Evolutionary conservation across 2,888 invertebrate genomes (phyloP).

Genomic region (Perdita meconis): DNA sequence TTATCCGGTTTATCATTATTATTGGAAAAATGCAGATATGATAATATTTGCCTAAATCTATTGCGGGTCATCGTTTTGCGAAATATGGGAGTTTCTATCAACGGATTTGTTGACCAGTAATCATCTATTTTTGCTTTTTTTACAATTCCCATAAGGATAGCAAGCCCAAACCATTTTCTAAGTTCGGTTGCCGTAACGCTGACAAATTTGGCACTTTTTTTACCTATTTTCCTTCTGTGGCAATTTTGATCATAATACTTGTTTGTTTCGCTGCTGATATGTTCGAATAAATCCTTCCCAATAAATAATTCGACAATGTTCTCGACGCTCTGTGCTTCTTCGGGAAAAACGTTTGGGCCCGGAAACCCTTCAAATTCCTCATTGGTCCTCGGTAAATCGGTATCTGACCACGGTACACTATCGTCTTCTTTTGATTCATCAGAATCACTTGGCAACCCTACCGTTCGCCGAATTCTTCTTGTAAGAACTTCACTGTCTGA

Average conservation of each 20-base stretch:
- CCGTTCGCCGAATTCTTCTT: slow-evolving; percentile 19
- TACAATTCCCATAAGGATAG: slow-evolving; percentile 26
- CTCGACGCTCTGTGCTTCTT: slow-evolving; percentile 13
- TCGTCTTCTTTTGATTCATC: slow-evolving; percentile 27
- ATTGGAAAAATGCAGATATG: slow-evolving; percentile 36
- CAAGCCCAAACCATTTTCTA: slow-evolving; percentile 37
- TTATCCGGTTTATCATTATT: slow-evolving; percentile 34
- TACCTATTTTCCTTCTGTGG: slow-evolving; percentile 13
- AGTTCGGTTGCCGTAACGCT: slow-evolving; percentile 29
- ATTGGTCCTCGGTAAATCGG: slow-evolving; percentile 20
- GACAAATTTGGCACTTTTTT: slow-evolving; percentile 30
- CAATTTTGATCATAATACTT: slow-evolving; percentile 54
- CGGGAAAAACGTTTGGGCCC: slow-evolving; percentile 20
- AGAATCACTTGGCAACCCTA: slow-evolving; percentile 13
- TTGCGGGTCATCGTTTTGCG: slow-evolving; percentile 42
- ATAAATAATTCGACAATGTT: slow-evolving; percentile 46
- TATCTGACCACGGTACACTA: slow-evolving; percentile 1
- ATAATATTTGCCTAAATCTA: slow-evolving; percentile 43
- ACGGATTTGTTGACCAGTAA: slow-evolving; percentile 25
- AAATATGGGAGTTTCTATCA: slow-evolving; percentile 40
- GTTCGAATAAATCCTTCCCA: slow-evolving; percentile 56
- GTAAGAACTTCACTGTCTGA: slow-evolving; percentile 6
- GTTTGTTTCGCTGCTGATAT: slow-evolving; percentile 52
- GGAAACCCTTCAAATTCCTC: slow-evolving; percentile 22
- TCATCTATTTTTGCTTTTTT: slow-evolving; percentile 33